Evolutionary conservation across 2,113 vertebrate genomes (phyloP), one percentile per base, ranked within the genome.

Genomic region (zebrafish (Danio rerio)): DNA sequence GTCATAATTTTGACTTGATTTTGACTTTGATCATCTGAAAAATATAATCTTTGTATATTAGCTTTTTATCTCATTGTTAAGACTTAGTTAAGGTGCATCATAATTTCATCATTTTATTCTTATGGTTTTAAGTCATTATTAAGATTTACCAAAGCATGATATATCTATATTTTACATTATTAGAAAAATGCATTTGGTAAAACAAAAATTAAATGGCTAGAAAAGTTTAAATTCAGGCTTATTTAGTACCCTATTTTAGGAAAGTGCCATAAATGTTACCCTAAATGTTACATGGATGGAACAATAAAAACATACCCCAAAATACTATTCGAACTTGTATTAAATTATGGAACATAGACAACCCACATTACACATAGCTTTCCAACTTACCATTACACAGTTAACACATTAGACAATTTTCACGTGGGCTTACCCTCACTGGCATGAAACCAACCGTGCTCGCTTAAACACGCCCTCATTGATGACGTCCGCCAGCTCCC

Each of bases 381-480:
- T 52, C 11, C 49, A 52, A 11, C 11, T 52, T 5, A 9, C 11
- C 5, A 52, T 52, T 52, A 9, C 49, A 52, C 31, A 52, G 7
- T 52, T 52, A 9, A 52, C 49, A 55, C 18, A 73, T 40, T n/a
- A 40, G 13, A 56, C 20, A 5, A 31, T 20, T 62, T 77, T 77
- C 58, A 77, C 58, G 18, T 77, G 74, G 74, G 43, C 43, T 76
- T 11, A 6, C 20, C 43, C 58, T 49, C 11, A 31, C 18, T 4
- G 5, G 20, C 43, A 59, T 45, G 59, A 78, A 81, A 61, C 50
- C 71, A 68, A 71, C 9, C 84, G 0, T 52, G 65, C 81, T 40
- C 43, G 76, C 72, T 47, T 7, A 4, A 2, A 45, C 0, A 31
- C 31, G 31, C 31, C 31, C 31, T 31, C 31, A 31, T 3, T 31